Evolutionary conservation across 2,113 vertebrate genomes (phyloP).

Genomic region (Coracopsis vasa): DNA sequence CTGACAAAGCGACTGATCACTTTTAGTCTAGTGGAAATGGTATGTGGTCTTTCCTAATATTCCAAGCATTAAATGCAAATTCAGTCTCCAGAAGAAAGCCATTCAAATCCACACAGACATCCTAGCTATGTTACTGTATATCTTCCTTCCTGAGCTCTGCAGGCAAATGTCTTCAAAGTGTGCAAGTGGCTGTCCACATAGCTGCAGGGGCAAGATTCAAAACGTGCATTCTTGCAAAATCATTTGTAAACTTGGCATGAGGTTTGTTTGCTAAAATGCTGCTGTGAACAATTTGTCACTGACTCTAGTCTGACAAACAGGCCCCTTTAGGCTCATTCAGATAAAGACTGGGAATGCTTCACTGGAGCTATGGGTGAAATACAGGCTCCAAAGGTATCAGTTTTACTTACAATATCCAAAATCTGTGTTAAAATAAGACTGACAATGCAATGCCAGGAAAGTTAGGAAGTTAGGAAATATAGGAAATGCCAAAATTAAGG

Average conservation of each 20-base stretch:
- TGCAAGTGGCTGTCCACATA: neutral
- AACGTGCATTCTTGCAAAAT: neutral
- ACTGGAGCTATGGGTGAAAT: neutral
- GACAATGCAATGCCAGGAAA: neutral
- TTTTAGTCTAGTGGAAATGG: neutral
- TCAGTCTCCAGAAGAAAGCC: neutral
- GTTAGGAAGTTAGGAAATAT: neutral
- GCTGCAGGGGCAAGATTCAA: neutral
- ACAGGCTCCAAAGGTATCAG: neutral
- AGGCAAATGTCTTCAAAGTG: neutral
- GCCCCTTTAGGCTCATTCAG: neutral
- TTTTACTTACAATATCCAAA: neutral
- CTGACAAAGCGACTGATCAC: neutral
- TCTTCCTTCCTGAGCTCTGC: neutral
- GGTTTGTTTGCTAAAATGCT: conserved; percentile 18
- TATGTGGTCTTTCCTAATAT: neutral
- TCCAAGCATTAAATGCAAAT: conserved; percentile 1
- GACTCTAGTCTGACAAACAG: neutral
- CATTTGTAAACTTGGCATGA: neutral
- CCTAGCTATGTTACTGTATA: accelerated
- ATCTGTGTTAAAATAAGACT: neutral
- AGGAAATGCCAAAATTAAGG: neutral
- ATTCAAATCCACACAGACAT: neutral
- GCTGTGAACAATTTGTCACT: conserved; percentile 6
- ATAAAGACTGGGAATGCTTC: neutral